These are phyloP conservation scores for Microplitis demolitor DNA, from an alignment of 1,140 invertebrate species.

Conservation along the genomic window DNA sequence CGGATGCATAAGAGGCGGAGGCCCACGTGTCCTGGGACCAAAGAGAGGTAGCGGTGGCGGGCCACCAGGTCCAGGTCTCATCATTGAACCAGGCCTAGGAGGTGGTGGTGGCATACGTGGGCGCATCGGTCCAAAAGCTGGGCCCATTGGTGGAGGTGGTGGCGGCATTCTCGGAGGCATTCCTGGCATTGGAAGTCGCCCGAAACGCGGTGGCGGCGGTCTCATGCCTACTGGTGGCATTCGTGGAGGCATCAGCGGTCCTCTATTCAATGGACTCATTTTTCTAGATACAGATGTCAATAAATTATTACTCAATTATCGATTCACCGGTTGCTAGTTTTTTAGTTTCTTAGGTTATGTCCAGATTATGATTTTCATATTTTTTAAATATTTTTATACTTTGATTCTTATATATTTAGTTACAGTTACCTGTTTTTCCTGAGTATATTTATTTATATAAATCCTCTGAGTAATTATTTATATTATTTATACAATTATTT, in stretches of 20 bases:
- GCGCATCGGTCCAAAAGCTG: constrained; percentile 39
- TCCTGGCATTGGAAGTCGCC: constrained; percentile 32
- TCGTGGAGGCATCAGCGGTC: constrained; percentile 41
- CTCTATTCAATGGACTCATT: constrained; percentile 51
- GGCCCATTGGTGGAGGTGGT: constrained; percentile 35
- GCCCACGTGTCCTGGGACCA: constrained; percentile 39
- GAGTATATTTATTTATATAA: too few relatives aligned
- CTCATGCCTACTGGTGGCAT: constrained; percentile 39
- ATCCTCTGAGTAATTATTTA: too few relatives aligned
- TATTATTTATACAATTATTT: too few relatives aligned
- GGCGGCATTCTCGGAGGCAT: constrained; percentile 42
- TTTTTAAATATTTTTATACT: too few relatives aligned
- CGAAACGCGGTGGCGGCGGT: constrained; percentile 45
- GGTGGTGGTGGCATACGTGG: constrained; percentile 38
- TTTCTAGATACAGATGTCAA: neutral
- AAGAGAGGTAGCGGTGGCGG: constrained; percentile 37
- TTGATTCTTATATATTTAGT: too few relatives aligned
- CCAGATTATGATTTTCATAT: too few relatives aligned
- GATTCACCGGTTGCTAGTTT: too few relatives aligned
- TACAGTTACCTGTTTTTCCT: too few relatives aligned
- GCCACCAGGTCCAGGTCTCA: constrained; percentile 37
- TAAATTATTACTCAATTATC: neutral
- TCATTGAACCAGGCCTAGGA: constrained; percentile 23
- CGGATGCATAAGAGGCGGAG: constrained; percentile 36
- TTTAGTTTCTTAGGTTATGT: too few relatives aligned